Conservation (phyloP, 2,797 vertebrate genomes). For the Siniperca undulata region DNA sequence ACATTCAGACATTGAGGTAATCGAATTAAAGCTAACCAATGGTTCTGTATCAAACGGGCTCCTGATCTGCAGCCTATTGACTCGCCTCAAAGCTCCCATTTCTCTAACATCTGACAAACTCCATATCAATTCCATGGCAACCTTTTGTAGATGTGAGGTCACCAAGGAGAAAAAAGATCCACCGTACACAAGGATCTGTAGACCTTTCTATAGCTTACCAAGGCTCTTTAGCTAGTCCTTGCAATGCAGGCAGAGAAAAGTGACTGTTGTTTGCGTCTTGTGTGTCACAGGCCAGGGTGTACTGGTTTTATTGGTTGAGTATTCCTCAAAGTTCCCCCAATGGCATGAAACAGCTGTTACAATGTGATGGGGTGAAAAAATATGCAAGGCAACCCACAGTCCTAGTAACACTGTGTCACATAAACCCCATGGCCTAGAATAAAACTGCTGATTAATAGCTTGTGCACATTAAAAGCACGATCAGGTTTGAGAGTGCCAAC, state of each 20-base stretch:
- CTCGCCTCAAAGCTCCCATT: slow-evolving; percentile 9
- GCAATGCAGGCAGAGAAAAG: slow-evolving; percentile 23
- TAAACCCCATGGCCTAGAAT: slow-evolving; percentile 74
- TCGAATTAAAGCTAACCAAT: slow-evolving; percentile 37
- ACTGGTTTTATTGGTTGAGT: slow-evolving; percentile 52
- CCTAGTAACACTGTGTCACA: slow-evolving; percentile 68
- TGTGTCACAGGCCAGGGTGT: slow-evolving; percentile 43
- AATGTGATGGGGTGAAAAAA: slow-evolving; percentile 29
- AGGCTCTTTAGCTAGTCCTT: slow-evolving; percentile 14
- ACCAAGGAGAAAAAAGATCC: background rate
- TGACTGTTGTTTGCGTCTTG: slow-evolving; percentile 24
- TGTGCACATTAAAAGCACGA: slow-evolving; percentile 77
- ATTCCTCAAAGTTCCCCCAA: slow-evolving; percentile 44
- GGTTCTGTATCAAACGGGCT: slow-evolving; percentile 16
- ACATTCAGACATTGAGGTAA: slow-evolving; percentile 29
- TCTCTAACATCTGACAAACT: slow-evolving; percentile 2
- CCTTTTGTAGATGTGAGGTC: background rate
- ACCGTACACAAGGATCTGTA: background rate
- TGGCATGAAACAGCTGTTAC: slow-evolving; percentile 62
- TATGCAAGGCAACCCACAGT: slow-evolving; percentile 46
- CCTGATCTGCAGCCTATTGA: slow-evolving; percentile 2
- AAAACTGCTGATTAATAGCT: slow-evolving; percentile 83
- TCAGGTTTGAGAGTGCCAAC: slow-evolving; percentile 70
- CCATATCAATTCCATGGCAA: slow-evolving; percentile 9
- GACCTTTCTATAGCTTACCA: background rate